Percentiles rank a stretch among this genome's conserved stretches.
Conservation (phyloP, 2,888 invertebrate genomes). For the Beris chalybata region DNA sequence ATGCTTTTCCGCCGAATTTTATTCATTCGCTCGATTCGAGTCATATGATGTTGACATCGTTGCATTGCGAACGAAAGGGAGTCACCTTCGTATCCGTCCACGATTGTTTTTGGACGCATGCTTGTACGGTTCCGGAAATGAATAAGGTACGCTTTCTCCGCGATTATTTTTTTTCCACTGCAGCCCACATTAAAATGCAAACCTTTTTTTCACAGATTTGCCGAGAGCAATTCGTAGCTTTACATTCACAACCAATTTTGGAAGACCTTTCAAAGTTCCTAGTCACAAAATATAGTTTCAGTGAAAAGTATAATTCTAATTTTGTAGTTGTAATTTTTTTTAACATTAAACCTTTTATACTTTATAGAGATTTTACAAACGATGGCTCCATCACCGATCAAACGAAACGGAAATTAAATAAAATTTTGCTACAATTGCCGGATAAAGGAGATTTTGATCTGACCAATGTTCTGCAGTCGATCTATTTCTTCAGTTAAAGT, state of each 20-base stretch:
- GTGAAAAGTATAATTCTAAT: constrained; percentile 59
- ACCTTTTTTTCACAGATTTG: constrained; percentile 69
- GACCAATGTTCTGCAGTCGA: constrained; percentile 71
- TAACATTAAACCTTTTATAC: constrained; percentile 20
- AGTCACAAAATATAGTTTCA: constrained; percentile 66
- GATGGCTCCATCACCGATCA: constrained; percentile 60
- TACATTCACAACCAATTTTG: constrained; percentile 91
- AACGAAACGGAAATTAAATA: constrained; percentile 66
- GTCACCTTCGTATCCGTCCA: constrained; percentile 96
- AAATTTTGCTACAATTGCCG: constrained; percentile 66
- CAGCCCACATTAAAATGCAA: too few relatives aligned
- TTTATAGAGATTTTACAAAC: constrained; percentile 57
- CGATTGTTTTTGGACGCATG: constrained; percentile 99
- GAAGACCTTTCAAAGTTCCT: constrained; percentile 81
- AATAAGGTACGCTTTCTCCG: constrained; percentile 66
- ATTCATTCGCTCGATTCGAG: constrained; percentile 97
- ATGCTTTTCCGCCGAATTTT: constrained; percentile 99
- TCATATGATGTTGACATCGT: constrained; percentile 99
- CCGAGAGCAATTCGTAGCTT: constrained; percentile 95
- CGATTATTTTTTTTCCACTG: too few relatives aligned
- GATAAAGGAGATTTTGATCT: constrained; percentile 77
- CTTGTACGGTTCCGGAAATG: constrained; percentile 82
- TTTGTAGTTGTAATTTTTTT: neutral
- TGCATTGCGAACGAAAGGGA: constrained; percentile 79
- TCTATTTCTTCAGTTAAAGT: constrained; percentile 84